phyloP scores from a whole-genome alignment of 1,140 invertebrate species.

The Radopholus similis region DNA sequence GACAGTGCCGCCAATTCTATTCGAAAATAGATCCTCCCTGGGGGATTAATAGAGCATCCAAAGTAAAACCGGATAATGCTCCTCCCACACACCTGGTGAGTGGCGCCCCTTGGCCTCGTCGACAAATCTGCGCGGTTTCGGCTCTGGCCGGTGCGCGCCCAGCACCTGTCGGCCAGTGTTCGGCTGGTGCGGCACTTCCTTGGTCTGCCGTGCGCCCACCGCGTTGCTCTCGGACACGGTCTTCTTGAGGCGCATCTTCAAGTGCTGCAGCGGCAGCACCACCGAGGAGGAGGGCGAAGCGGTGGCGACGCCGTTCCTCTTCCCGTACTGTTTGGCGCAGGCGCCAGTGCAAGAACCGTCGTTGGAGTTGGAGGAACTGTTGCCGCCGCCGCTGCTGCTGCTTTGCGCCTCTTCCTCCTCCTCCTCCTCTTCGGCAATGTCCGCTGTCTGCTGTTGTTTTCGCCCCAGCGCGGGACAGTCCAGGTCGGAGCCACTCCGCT shows the following conservation, averaged over 20 bases:
- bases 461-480: not conserved
- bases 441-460: not conserved
- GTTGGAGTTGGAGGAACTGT: not conserved
- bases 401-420: slow-evolving; percentile 1
- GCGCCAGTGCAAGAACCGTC: not conserved
- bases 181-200: not conserved
- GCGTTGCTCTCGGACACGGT: slow-evolving; percentile 26
- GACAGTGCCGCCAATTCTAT: no score
- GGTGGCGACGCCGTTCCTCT: not conserved
- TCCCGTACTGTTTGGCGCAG: not conserved
- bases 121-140: slow-evolving; percentile 39
- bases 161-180: no score
- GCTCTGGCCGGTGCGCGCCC: no score
- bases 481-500: slow-evolving; percentile 16
- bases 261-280: slow-evolving; percentile 34
- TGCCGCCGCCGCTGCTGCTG: not conserved
- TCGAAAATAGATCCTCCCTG: no score
- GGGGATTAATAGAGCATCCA: no score
- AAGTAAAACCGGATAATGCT: not conserved
- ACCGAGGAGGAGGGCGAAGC: no score
- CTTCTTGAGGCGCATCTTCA: slow-evolving; percentile 51
- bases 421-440: not conserved
- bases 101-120: slow-evolving; percentile 33
- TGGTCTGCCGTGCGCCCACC: not conserved
- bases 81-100: slow-evolving; percentile 31